These are phyloP conservation scores for Cetoscarus ocellatus DNA, from an alignment of 2,797 vertebrate genomes.

Conservation along the genomic window DNA sequence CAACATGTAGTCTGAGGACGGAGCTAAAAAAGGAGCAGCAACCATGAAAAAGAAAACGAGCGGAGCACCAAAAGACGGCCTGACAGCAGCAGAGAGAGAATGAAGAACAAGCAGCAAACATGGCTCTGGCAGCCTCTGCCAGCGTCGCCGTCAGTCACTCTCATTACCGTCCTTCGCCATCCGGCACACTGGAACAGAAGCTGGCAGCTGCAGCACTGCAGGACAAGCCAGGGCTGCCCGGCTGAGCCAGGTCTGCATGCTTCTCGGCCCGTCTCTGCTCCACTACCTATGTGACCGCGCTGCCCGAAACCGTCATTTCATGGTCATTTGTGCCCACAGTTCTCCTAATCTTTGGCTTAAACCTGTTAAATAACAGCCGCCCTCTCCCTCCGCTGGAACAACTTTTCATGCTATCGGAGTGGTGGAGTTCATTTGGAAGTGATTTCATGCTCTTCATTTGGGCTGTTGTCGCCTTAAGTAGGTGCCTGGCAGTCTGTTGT, in stretches of 20 bases:
- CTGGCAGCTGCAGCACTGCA: conserved; percentile 62
- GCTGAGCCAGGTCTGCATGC: conserved; percentile 41
- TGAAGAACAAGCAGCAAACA: conserved; percentile 41
- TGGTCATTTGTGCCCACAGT: conserved; percentile 41
- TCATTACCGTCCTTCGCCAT: conserved; percentile 78
- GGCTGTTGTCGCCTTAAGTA: no score
- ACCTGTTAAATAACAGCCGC: conserved; percentile 41
- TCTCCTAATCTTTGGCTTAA: conserved; percentile 56
- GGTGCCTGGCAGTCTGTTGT: no score
- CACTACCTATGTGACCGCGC: conserved; percentile 36
- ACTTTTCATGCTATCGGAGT: conserved; percentile 25
- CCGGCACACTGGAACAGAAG: conserved; percentile 62
- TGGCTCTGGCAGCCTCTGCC: conserved; percentile 65
- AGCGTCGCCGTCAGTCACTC: conserved; percentile 76
- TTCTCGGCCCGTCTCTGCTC: conserved; percentile 26
- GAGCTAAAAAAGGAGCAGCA: conserved; percentile 15
- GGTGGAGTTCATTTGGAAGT: conserved; percentile 27
- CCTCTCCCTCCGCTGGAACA: conserved; percentile 40
- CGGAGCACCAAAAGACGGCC: conserved; percentile 32
- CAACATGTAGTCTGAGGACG: not conserved
- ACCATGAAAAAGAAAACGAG: conserved; percentile 16
- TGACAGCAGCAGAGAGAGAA: conserved; percentile 44
- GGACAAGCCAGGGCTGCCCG: conserved; percentile 53
- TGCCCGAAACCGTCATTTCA: conserved; percentile 51
- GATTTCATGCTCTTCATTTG: not conserved